A percentile compares a stretch with the other conserved stretches of the same genome.
Evolutionary conservation across 2,888 invertebrate species (phyloP).

Genomic region (Phytoseiulus persimilis): DNA sequence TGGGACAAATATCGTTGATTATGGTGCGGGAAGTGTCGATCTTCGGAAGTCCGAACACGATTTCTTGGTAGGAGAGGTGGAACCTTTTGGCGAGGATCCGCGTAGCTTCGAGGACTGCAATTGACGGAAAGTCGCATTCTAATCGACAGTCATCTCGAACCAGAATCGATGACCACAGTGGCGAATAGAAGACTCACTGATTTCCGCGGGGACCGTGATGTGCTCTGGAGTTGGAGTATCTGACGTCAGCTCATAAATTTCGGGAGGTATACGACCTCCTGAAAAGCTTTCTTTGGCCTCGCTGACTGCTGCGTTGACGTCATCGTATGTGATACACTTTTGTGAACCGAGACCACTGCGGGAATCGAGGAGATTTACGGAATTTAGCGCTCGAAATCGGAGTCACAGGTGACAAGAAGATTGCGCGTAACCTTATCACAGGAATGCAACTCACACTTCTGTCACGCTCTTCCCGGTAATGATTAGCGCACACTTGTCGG

Average conservation of each 20-base stretch:
- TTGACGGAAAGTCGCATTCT: background rate
- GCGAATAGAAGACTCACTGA: slow-evolving; percentile 39
- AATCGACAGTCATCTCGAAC: too few species aligned
- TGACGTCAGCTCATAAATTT: slow-evolving; percentile 45
- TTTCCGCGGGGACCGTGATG: slow-evolving; percentile 45
- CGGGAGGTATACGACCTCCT: slow-evolving; percentile 45
- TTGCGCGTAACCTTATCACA: background rate
- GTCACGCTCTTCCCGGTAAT: slow-evolving; percentile 6
- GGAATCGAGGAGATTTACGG: background rate
- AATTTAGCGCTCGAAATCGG: background rate
- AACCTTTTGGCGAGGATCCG: slow-evolving; percentile 45
- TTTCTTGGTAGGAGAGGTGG: slow-evolving; percentile 49
- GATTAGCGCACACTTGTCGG: slow-evolving; percentile 13
- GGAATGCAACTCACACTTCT: slow-evolving; percentile 20
- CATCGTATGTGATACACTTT: slow-evolving; percentile 46
- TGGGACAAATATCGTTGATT: slow-evolving; percentile 50
- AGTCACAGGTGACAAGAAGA: background rate
- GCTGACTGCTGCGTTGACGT: slow-evolving; percentile 45
- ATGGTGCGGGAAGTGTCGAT: slow-evolving; percentile 50
- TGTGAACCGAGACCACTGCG: slow-evolving; percentile 42
- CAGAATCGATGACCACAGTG: too few species aligned
- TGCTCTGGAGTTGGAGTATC: slow-evolving; percentile 45
- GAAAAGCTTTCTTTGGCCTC: slow-evolving; percentile 45
- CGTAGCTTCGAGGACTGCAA: slow-evolving; percentile 43
- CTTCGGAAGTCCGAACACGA: slow-evolving; percentile 49